These are phyloP conservation scores for Dynastes maya DNA, from an alignment of 2,888 invertebrate species.

Conservation along the genomic window DNA sequence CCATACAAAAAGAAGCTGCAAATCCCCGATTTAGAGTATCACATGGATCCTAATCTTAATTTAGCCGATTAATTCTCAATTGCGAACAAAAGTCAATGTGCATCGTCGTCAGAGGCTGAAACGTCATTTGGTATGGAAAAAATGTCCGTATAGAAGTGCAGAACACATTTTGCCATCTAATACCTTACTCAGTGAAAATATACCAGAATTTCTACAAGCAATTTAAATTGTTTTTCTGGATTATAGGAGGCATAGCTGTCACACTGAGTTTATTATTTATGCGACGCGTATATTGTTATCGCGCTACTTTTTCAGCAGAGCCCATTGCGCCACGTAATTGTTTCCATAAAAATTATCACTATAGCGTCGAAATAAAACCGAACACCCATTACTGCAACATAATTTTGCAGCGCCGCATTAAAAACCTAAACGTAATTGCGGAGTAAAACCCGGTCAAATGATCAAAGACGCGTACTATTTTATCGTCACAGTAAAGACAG, in stretches of 20 bases:
- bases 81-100: too few relatives aligned
- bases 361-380: background rate
- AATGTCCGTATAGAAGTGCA: too few relatives aligned
- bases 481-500: conserved; percentile 40
- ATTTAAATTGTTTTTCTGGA: too few relatives aligned
- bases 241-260: background rate
- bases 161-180: too few relatives aligned
- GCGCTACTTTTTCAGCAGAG: background rate
- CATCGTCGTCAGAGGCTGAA: too few relatives aligned
- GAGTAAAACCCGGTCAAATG: conserved; percentile 45
- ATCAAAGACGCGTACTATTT: conserved; percentile 41
- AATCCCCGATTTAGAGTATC: too few relatives aligned
- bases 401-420: conserved; percentile 35
- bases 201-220: too few relatives aligned
- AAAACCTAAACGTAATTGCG: conserved; percentile 34
- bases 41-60: too few relatives aligned
- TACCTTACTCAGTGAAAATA: too few relatives aligned
- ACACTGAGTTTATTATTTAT: background rate
- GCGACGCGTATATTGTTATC: background rate
- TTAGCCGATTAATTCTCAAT: too few relatives aligned
- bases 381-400: conserved; percentile 29
- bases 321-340: conserved; percentile 9
- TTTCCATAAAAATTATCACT: conserved; percentile 33
- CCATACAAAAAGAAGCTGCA: too few relatives aligned
- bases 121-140: too few relatives aligned